Evolutionary conservation across 2,888 invertebrate genomes (phyloP).

Genomic region (Callinectes sapidus): DNA sequence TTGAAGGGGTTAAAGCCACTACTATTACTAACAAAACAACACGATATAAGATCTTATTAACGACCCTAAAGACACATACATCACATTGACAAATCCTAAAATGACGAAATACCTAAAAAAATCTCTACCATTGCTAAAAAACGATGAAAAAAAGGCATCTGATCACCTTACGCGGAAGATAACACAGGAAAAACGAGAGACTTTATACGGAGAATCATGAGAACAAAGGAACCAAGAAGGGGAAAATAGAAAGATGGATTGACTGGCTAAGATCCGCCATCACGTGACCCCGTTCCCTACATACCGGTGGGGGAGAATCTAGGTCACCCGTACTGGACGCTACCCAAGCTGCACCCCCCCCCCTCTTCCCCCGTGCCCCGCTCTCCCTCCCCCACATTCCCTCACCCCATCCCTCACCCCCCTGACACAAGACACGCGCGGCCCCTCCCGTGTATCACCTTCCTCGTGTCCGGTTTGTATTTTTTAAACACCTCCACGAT

Average conservation of each 20-base stretch:
- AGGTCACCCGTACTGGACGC: constrained; percentile 2
- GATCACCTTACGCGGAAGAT: too few species aligned
- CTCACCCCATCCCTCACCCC: background rate
- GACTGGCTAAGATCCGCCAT: constrained; percentile 6
- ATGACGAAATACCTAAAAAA: background rate
- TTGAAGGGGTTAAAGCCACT: too few species aligned
- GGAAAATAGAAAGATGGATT: constrained; percentile 8
- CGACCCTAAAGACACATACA: background rate
- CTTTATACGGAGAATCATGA: background rate
- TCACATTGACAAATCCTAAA: background rate
- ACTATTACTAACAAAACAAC: background rate
- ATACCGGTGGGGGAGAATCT: background rate
- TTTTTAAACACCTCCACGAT: too few species aligned
- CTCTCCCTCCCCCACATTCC: too few species aligned
- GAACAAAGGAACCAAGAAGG: background rate
- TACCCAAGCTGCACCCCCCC: background rate
- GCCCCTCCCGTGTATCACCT: background rate
- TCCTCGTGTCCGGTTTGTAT: too few species aligned
- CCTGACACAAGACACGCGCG: background rate
- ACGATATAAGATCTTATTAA: background rate
- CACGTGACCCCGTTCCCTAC: background rate
- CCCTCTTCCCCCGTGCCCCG: too few species aligned
- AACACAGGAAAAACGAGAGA: too few species aligned
- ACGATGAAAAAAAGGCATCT: too few species aligned
- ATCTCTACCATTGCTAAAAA: too few species aligned